A percentile compares a stretch with the other conserved stretches of the same genome.
Evolutionary conservation across 2,888 invertebrate species (phyloP).

Genomic region (Troides oblongomaculatus): DNA sequence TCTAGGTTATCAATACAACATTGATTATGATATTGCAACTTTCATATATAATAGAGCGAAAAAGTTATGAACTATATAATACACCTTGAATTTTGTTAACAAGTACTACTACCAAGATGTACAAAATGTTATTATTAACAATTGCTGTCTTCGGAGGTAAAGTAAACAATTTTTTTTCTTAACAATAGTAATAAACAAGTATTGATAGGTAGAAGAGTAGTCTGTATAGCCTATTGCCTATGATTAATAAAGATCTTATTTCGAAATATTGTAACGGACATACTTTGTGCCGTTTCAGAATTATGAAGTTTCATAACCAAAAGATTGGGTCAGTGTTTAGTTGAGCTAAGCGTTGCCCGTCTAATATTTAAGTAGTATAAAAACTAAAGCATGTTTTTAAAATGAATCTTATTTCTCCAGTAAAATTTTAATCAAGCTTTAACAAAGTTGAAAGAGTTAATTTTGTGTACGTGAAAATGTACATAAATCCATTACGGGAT

Average conservation of each 20-base stretch:
- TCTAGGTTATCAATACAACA: constrained; percentile 21
- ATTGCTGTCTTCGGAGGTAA: constrained; percentile 20
- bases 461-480: neutral
- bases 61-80: constrained; percentile 1
- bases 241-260: too few relatives aligned
- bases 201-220: too few relatives aligned
- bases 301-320: neutral
- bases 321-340: too few relatives aligned
- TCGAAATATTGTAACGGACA: neutral
- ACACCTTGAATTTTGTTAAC: neutral
- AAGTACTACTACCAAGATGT: constrained; percentile 17
- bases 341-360: too few relatives aligned
- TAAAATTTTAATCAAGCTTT: too few relatives aligned
- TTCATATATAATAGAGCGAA: constrained; percentile 16
- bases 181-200: too few relatives aligned
- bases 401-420: too few relatives aligned
- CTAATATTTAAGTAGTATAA: too few relatives aligned
- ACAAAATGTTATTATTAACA: constrained; percentile 4
- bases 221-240: neutral
- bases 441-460: neutral
- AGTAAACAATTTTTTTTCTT: neutral
- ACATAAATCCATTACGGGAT: neutral
- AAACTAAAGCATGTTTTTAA: too few relatives aligned
- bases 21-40: constrained; percentile 14
- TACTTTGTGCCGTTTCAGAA: neutral